Conservation (phyloP, 2,113 vertebrate species). For the Sphyrna mokarran region DNA sequence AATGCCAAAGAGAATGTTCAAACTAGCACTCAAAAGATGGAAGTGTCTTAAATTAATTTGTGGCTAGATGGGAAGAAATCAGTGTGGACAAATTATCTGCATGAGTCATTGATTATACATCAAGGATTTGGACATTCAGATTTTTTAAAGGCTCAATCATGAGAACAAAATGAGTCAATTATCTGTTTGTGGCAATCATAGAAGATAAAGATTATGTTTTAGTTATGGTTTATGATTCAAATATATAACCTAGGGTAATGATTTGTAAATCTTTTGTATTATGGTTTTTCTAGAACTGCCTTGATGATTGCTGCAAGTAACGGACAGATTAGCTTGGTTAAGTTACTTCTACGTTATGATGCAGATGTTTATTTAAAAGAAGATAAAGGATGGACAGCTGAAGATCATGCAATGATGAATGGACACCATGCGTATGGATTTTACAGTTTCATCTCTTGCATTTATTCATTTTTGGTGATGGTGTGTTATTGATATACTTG, state of each 20-base stretch:
- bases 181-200: neutral
- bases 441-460: neutral
- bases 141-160: neutral
- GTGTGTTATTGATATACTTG: neutral
- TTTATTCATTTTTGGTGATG: neutral
- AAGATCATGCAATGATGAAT: slow-evolving; percentile 70
- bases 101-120: neutral
- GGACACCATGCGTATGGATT: slow-evolving; percentile 69
- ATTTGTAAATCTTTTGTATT: neutral
- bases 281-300: slow-evolving; percentile 57
- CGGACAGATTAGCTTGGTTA: slow-evolving; percentile 65
- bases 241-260: neutral
- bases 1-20: neutral
- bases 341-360: slow-evolving; percentile 61
- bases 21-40: neutral
- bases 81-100: neutral
- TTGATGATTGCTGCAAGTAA: slow-evolving; percentile 72
- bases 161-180: neutral
- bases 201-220: neutral
- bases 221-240: neutral
- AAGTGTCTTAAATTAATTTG: neutral
- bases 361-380: slow-evolving; percentile 70
- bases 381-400: slow-evolving; percentile 68
- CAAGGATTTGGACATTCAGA: neutral
- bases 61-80: neutral